Base-by-base conservation (phyloP, 2,888 invertebrate species). In the Polydrusus cervinus region DNA sequence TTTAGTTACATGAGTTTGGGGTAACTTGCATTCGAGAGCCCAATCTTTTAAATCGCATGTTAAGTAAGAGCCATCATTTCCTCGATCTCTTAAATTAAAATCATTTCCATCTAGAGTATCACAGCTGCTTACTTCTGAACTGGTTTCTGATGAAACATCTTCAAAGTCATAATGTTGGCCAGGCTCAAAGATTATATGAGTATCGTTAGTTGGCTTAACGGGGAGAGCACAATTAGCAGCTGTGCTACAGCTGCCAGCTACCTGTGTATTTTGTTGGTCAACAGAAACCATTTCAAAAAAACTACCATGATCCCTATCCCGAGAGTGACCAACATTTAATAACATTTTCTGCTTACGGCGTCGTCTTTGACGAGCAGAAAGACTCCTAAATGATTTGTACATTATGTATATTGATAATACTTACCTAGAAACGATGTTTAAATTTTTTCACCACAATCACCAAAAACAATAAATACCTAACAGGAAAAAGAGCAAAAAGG, bases 31-130 rank as follows among this genome's bases (percentile, higher is more conserved):
- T 25, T 67, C 67, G n/a, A 67, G 14, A 10, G 40, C 55, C 55
- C 67, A 67, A 10, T 25, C 53, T n/a, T 45, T 67, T 25, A 67
- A 55, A 53, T 67, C 67, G n/a, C 43, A 13, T 13, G 43, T 13
- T 43, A 43, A 43, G n/a, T 43, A 43, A 13, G 13, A 43, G n/a
- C 43, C 43, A 11, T 13, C 43, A 43, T n/a, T 13, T 9, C 11
- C 43, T 43, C 13, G 43, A 13, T 43, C 40, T 40, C 11, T 40
- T 40, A 40, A 40, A 40, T 40, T 40, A 40, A 43, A 43, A 13
- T 43, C 43, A 43, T 43, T 13, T 1, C n/a, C 43, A 43, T 43
- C 43, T 13, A 43, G 43, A 43, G n/a, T 43, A 43, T 43, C 43
- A 43, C n/a, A 13, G 43, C n/a, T 43, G n/a, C 43, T 13, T 13